Evolutionary conservation across 2,888 invertebrate genomes (phyloP).

Genomic region (Glaucopsyche alexis): DNA sequence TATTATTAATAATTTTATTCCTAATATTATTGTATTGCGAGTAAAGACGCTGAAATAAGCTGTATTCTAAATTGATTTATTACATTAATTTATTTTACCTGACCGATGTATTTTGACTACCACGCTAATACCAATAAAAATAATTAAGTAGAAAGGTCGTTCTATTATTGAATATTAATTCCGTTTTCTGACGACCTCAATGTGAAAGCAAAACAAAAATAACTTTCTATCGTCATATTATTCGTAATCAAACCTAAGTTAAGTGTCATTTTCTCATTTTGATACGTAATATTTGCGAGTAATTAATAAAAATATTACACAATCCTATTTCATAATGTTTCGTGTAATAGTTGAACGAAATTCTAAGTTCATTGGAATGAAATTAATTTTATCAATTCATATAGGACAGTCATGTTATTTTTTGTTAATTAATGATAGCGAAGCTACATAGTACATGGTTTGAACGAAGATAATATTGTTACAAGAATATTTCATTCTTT

Average conservation of each 20-base stretch:
- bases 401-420: not conserved
- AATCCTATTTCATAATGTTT: not conserved
- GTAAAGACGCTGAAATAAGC: no score
- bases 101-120: not conserved
- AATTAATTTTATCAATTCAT: not conserved
- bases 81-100: not conserved
- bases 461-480: not conserved
- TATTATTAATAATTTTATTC: no score
- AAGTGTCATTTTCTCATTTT: no score
- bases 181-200: not conserved
- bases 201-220: no score
- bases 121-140: not conserved
- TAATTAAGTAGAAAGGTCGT: constrained; percentile 15
- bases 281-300: no score
- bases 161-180: constrained; percentile 18
- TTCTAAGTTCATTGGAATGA: not conserved
- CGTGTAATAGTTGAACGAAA: not conserved
- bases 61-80: not conserved
- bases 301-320: no score
- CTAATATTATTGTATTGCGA: no score
- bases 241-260: no score
- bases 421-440: not conserved
- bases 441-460: not conserved
- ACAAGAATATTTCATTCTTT: not conserved
- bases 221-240: no score